Conservation (phyloP, 35 echinoderm and acorn worm species). For the Chiridota heheva region DNA sequence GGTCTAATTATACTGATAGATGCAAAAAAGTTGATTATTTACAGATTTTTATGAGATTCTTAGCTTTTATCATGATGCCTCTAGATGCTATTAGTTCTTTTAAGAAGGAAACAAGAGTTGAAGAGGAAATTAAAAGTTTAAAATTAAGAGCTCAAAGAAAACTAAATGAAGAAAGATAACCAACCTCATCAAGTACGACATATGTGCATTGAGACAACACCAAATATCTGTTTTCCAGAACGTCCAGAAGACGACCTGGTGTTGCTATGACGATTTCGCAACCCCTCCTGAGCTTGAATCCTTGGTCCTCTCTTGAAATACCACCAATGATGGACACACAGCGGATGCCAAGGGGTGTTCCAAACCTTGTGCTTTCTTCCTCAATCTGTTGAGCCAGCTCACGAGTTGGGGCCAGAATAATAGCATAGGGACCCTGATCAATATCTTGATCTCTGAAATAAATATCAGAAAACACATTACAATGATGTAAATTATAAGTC, state of each 20-base stretch:
- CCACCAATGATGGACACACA: slow-evolving; percentile 98
- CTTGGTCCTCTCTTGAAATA: slow-evolving; percentile 97
- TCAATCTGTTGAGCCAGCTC: slow-evolving; percentile 97
- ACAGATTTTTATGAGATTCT: too few relatives aligned
- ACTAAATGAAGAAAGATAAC: neutral
- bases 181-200: slow-evolving; percentile 97
- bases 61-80: neutral
- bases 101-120: too few relatives aligned
- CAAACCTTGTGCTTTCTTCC: slow-evolving; percentile 91
- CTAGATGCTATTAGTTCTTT: too few relatives aligned
- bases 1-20: too few relatives aligned
- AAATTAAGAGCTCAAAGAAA: too few relatives aligned
- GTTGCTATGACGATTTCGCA: slow-evolving; percentile 98
- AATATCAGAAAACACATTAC: too few relatives aligned
- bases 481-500: too few relatives aligned
- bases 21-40: too few relatives aligned
- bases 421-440: slow-evolving; percentile 90
- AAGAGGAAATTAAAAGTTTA: too few relatives aligned
- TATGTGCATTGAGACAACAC: slow-evolving; percentile 92
- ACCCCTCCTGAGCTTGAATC: slow-evolving; percentile 87
- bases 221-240: slow-evolving; percentile 93
- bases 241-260: slow-evolving; percentile 98
- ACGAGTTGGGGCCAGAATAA: slow-evolving; percentile 94
- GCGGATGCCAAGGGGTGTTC: slow-evolving; percentile 87
- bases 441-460: slow-evolving; percentile 67